These are phyloP conservation scores for Homarus gammarus DNA, from an alignment of 2,888 invertebrate species.

Conservation along the genomic window DNA sequence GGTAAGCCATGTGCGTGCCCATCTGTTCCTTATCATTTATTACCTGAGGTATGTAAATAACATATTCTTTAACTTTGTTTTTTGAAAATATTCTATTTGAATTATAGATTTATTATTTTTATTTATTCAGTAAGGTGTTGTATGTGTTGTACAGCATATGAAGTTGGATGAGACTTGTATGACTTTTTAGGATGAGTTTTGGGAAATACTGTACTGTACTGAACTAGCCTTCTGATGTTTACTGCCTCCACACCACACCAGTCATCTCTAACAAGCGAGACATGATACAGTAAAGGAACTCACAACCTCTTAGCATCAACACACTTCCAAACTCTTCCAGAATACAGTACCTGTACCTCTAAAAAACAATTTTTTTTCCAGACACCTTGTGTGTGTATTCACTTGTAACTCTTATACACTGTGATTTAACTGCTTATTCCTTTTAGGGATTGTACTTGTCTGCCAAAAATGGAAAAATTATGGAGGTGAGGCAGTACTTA, in stretches of 20 bases:
- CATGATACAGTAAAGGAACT: background rate
- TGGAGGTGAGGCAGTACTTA: slow-evolving; percentile 29
- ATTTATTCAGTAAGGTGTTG: background rate
- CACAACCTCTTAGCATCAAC: background rate
- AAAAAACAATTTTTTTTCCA: background rate
- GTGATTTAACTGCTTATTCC: background rate
- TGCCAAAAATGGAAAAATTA: slow-evolving; percentile 47
- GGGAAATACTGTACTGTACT: background rate
- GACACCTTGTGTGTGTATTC: background rate
- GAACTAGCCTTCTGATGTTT: no score
- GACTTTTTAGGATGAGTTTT: background rate
- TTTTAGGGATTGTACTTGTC: slow-evolving; percentile 47
- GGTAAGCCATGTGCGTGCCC: background rate
- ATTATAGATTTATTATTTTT: background rate
- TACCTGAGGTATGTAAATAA: background rate
- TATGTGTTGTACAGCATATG: background rate
- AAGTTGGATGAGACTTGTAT: background rate
- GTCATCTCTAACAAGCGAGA: no score
- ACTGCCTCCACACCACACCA: no score
- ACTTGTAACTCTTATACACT: background rate
- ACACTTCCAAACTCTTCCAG: background rate
- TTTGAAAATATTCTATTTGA: background rate
- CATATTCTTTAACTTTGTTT: background rate
- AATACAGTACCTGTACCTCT: background rate
- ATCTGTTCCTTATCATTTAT: background rate